Base-by-base conservation (phyloP, 2,888 invertebrate species). In the Hemistola chrysoprasaria region DNA sequence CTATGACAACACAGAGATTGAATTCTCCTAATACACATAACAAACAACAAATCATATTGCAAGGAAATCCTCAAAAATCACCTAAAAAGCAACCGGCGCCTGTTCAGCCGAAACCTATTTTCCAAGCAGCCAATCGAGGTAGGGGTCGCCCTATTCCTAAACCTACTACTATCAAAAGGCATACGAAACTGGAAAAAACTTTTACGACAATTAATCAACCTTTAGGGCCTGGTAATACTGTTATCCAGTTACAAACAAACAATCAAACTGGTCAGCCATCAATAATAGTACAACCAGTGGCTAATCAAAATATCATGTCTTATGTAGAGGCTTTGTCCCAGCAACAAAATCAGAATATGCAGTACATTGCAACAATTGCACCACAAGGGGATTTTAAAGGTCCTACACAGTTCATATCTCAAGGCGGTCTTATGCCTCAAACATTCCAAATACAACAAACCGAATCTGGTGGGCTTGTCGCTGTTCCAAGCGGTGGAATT, bases 361-460 rank as follows among this genome's bases (percentile, higher is more conserved):
- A 95, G 62, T 95, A 95, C 59, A 92, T 95, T 28, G 92, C 95
- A 6, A 92, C 94, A 0, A 91, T 93, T 44, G 90, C 92, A 0
- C 92, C 92, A 3, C 92, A 92, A 68, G 85, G 85, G 36, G 91
- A 91, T 28, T 91, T 79, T 30, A 91, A 91, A 55, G 79, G 82
- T 8, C 87, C 86, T 2, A 90, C 91, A 22, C 91, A 92, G 49
- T 91, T 90, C 43, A 77, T 91, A 47, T 90, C 90, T 7, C 85
- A 90, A 58, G 78, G 90, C 60, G 86, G 90, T 27, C 70, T 91
- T 11, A 72, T 91, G 55, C 91, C 91, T 23, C 91, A 92, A 47
- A 90, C 92, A 37, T 90, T 91, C 52, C 90, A 90, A 78, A 84
- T 92, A 51, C 92, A 90, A 59, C 90, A 92, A 65, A 90, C 91